A percentile compares a stretch with the other conserved stretches of the same genome.
Conservation (phyloP, 2,113 vertebrate genomes). For the Nerophis lumbriciformis region DNA sequence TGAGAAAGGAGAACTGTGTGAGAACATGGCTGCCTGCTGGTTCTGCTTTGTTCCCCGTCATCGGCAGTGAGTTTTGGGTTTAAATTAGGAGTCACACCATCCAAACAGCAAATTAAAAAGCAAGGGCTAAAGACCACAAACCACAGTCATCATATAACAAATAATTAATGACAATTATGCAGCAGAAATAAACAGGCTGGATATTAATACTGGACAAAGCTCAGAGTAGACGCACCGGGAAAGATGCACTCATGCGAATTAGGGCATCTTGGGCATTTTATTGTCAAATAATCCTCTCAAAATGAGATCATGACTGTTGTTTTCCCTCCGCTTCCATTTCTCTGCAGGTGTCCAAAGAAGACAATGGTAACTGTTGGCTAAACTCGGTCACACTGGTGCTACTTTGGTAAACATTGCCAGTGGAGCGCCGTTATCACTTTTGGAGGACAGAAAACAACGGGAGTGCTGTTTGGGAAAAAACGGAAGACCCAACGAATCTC, state of each 20-base stretch:
- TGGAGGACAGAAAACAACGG: conserved; percentile 3
- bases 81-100: conserved; percentile 34
- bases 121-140: conserved; percentile 11
- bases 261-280: not conserved
- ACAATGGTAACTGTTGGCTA: conserved; percentile 4
- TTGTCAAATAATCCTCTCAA: conserved; percentile 16
- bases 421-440: not conserved
- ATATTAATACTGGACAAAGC: conserved; percentile 25
- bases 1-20: conserved; percentile 3
- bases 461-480: conserved; percentile 1
- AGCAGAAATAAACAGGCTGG: conserved; percentile 19
- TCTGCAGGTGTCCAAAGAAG: conserved; percentile 1
- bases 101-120: conserved; percentile 6
- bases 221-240: not conserved
- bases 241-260: not conserved
- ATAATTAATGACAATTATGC: conserved; percentile 48
- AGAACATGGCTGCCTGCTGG: conserved; percentile 31
- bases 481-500: not conserved
- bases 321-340: conserved; percentile 6
- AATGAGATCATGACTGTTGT: not conserved
- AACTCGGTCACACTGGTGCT: conserved; percentile 7
- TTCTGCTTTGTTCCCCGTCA: conserved; percentile 14
- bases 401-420: conserved; percentile 2
- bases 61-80: conserved; percentile 25
- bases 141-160: conserved; percentile 15